These are phyloP conservation scores for Parthenolecanium corni DNA, from an alignment of 2,888 invertebrate genomes.

Conservation along the genomic window DNA sequence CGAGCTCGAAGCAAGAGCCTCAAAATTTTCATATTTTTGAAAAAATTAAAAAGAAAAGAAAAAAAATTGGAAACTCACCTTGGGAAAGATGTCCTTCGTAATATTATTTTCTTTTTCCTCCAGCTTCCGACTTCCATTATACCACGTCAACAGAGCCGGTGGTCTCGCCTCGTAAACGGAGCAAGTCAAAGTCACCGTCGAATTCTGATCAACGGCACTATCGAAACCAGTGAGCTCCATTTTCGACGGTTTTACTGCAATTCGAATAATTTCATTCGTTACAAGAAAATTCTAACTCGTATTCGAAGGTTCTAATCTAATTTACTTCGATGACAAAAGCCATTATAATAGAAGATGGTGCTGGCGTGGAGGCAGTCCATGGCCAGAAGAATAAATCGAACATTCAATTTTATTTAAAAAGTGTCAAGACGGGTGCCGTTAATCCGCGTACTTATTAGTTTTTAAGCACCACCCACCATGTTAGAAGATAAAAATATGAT, in stretches of 20 bases:
- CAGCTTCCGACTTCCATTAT: slow-evolving; percentile 41
- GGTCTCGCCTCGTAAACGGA: slow-evolving; percentile 68
- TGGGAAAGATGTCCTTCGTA: not conserved
- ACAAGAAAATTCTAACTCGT: not conserved
- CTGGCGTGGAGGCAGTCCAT: no score
- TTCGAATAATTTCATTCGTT: slow-evolving; percentile 7
- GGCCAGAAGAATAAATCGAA: no score
- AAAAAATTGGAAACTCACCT: slow-evolving; percentile 10
- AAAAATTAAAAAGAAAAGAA: slow-evolving; percentile 1
- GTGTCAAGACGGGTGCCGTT: no score
- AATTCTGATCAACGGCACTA: slow-evolving; percentile 67
- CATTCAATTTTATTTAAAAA: no score
- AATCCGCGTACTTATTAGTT: no score
- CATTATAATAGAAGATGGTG: no score
- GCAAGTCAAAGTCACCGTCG: slow-evolving; percentile 66
- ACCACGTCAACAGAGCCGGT: slow-evolving; percentile 73
- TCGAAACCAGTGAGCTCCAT: slow-evolving; percentile 64
- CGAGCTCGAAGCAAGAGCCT: no score
- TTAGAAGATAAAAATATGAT: no score
- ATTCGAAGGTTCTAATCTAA: no score
- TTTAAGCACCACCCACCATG: no score
- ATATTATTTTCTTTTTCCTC: not conserved
- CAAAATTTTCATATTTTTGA: not conserved
- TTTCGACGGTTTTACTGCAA: slow-evolving; percentile 67
- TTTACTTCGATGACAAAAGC: no score